These are phyloP conservation scores for Odontophorus gujanensis DNA, from an alignment of 2,113 vertebrate species.

Conservation along the genomic window DNA sequence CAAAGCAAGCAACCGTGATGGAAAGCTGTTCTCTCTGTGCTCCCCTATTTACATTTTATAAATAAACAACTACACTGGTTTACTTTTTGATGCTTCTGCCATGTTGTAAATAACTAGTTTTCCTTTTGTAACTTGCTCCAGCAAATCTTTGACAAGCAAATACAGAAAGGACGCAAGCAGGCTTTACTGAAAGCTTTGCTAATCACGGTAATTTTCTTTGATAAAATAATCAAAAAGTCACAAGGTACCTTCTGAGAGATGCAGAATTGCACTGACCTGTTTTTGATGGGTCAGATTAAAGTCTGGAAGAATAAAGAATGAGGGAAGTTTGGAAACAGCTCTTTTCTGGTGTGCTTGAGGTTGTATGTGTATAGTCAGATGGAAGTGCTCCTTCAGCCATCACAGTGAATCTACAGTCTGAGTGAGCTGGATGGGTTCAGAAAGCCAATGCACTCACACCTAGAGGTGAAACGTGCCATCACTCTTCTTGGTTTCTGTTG, in stretches of 20 bases:
- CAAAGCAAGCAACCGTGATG: neutral
- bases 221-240: neutral
- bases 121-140: neutral
- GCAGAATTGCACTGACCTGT: neutral
- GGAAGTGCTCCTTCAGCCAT: neutral
- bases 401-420: neutral
- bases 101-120: neutral
- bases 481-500: neutral
- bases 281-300: neutral
- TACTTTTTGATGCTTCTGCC: neutral
- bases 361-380: neutral
- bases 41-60: neutral
- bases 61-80: neutral
- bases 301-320: neutral
- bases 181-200: neutral
- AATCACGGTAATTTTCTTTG: neutral
- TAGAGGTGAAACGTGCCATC: neutral
- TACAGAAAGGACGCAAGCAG: neutral
- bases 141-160: neutral
- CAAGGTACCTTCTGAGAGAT: neutral
- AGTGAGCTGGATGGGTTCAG: neutral
- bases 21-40: neutral
- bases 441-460: neutral
- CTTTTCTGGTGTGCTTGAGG: neutral
- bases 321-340: neutral